Evolutionary conservation across 2,797 vertebrate genomes (phyloP).

Genomic region (Lacerta bilineata): DNA sequence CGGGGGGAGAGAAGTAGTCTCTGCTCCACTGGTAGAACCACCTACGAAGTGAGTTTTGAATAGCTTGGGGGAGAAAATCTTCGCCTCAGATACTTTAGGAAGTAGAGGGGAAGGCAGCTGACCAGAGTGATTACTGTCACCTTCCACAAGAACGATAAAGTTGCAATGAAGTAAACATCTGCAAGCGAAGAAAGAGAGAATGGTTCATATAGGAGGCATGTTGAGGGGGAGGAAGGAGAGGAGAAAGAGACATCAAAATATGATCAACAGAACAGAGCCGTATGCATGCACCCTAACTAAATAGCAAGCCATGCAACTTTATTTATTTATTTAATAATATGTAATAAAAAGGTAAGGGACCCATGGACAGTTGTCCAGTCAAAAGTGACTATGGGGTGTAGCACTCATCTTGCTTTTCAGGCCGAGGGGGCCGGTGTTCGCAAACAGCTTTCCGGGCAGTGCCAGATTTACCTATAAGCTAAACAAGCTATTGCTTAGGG

Average conservation of each 20-base stretch:
- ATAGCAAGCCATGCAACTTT: background rate
- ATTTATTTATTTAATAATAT: background rate
- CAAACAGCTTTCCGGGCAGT: too few relatives aligned
- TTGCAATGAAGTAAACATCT: slow-evolving; percentile 97
- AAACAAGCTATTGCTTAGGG: too few relatives aligned
- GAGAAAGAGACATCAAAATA: background rate
- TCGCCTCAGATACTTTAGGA: slow-evolving; percentile 96
- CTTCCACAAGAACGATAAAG: slow-evolving; percentile 97
- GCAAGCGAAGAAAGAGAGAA: slow-evolving; percentile 37
- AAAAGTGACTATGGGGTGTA: too few relatives aligned
- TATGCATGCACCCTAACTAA: background rate
- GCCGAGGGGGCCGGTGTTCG: too few relatives aligned
- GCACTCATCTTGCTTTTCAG: too few relatives aligned
- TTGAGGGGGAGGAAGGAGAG: background rate
- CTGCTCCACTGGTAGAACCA: slow-evolving; percentile 16
- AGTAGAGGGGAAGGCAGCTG: slow-evolving; percentile 97
- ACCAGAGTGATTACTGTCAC: slow-evolving; percentile 97
- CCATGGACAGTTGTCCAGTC: too few relatives aligned
- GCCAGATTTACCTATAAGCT: too few relatives aligned
- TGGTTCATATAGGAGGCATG: background rate
- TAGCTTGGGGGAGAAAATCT: slow-evolving; percentile 98
- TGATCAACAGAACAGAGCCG: background rate
- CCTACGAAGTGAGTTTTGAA: slow-evolving; percentile 94
- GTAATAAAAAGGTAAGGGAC: too few relatives aligned
- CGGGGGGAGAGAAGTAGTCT: slow-evolving; percentile 2